A percentile compares a stretch with the other conserved stretches of the same genome.
phyloP scores from a whole-genome alignment of 2,113 vertebrate genomes.

The Pao palembangensis region DNA sequence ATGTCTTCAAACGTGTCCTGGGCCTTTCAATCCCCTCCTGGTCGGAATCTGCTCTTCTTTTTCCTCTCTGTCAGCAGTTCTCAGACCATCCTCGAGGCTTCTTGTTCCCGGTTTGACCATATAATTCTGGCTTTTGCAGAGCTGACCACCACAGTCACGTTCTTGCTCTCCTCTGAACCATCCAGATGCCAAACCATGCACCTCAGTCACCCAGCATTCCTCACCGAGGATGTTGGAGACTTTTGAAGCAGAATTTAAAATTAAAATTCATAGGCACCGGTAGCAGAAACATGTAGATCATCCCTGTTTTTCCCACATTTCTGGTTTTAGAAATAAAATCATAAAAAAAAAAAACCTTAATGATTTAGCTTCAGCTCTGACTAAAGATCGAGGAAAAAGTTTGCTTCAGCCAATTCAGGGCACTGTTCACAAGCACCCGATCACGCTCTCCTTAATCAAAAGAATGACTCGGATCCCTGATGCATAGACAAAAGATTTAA shows the following conservation, averaged over 20 bases:
- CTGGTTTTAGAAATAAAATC: no score
- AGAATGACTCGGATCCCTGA: constrained; percentile 35
- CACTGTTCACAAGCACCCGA: no score
- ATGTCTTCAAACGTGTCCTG: neutral
- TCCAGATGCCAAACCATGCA: constrained; percentile 49
- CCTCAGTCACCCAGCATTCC: constrained; percentile 60
- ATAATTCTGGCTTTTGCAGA: constrained; percentile 44
- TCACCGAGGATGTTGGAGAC: constrained; percentile 31
- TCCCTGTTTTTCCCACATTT: no score
- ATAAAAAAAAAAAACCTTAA: no score
- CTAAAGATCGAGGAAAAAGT: no score
- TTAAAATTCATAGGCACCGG: constrained; percentile 32
- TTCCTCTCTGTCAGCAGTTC: constrained; percentile 31
- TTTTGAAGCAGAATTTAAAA: constrained; percentile 40
- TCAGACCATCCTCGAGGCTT: constrained; percentile 25
- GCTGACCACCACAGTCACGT: constrained; percentile 39
- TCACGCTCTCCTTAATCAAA: neutral
- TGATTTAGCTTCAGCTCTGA: no score
- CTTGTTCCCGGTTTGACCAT: constrained; percentile 53
- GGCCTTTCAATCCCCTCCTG: neutral
- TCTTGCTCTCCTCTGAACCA: constrained; percentile 9
- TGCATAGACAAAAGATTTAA: constrained; percentile 78
- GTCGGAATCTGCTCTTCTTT: neutral
- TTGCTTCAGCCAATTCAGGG: no score
- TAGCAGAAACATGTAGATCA: neutral